phyloP scores from a whole-genome alignment of 1,140 invertebrate genomes.

The Onthophagus taurus region DNA sequence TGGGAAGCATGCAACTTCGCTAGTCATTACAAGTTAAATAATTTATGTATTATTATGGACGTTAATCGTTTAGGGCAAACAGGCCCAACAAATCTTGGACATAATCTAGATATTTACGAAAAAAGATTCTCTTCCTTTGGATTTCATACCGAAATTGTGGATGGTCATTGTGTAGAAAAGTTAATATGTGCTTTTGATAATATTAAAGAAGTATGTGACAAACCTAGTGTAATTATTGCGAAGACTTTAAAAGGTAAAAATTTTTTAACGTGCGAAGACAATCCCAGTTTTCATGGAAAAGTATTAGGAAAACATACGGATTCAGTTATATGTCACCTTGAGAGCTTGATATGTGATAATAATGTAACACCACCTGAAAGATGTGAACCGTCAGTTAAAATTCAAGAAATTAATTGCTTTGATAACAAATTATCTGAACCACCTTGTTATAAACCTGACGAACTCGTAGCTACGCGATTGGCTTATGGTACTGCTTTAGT shows the following conservation, averaged over 20 bases:
- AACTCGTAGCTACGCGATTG: slow-evolving; percentile 75
- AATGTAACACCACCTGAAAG: slow-evolving; percentile 50
- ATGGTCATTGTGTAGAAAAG: slow-evolving; percentile 92
- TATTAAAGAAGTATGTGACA: slow-evolving; percentile 63
- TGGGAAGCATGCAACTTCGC: slow-evolving; percentile 98
- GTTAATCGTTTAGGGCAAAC: slow-evolving; percentile 96
- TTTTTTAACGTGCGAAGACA: slow-evolving; percentile 83
- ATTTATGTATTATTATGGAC: slow-evolving; percentile 94
- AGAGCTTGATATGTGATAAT: slow-evolving; percentile 54
- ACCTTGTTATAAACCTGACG: slow-evolving; percentile 59
- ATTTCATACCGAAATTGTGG: slow-evolving; percentile 84
- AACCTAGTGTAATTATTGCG: slow-evolving; percentile 87
- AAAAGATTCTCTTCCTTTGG: slow-evolving; percentile 88
- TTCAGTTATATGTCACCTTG: slow-evolving; percentile 62
- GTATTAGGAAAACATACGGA: slow-evolving; percentile 75
- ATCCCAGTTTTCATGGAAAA: slow-evolving; percentile 97
- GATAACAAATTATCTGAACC: not conserved
- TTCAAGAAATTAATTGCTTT: too few relatives aligned
- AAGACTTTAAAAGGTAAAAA: slow-evolving; percentile 95
- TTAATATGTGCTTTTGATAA: slow-evolving; percentile 80
- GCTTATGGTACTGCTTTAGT: slow-evolving; percentile 77
- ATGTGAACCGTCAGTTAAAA: slow-evolving; percentile 60
- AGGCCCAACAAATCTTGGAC: slow-evolving; percentile 85
- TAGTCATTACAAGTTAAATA: slow-evolving; percentile 91
- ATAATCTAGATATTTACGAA: slow-evolving; percentile 84